Conservation (phyloP, 2,113 vertebrate genomes). For the Agelaius phoeniceus region DNA sequence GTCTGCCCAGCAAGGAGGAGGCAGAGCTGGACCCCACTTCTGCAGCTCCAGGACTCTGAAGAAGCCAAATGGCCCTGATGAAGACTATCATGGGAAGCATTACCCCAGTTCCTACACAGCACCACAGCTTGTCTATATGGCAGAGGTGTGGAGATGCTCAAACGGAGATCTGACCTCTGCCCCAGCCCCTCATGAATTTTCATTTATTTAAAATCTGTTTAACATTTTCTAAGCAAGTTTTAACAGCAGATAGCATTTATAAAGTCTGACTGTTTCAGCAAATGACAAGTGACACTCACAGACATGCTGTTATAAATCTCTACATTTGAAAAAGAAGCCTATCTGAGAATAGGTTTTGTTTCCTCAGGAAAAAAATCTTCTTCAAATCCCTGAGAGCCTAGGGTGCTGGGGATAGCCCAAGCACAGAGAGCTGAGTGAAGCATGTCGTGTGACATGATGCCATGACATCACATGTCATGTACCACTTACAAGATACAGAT, state of each 20-base stretch:
- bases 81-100: neutral
- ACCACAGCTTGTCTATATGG: neutral
- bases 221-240: neutral
- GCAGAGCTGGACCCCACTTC: neutral
- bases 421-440: neutral
- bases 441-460: rapidly evolving
- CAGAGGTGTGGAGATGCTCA: neutral
- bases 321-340: neutral
- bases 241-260: neutral
- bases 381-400: neutral
- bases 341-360: neutral
- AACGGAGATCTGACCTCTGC: neutral
- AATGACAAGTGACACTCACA: neutral
- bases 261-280: neutral
- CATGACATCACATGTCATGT: neutral
- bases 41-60: neutral
- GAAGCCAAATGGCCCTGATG: neutral
- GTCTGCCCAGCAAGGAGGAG: neutral
- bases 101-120: neutral
- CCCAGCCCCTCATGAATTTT: neutral
- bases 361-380: neutral
- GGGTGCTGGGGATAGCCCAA: neutral
- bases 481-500: neutral
- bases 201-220: neutral
- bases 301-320: neutral